Base-by-base conservation (phyloP, 1,140 invertebrate genomes). In the Eumaeus atala region DNA sequence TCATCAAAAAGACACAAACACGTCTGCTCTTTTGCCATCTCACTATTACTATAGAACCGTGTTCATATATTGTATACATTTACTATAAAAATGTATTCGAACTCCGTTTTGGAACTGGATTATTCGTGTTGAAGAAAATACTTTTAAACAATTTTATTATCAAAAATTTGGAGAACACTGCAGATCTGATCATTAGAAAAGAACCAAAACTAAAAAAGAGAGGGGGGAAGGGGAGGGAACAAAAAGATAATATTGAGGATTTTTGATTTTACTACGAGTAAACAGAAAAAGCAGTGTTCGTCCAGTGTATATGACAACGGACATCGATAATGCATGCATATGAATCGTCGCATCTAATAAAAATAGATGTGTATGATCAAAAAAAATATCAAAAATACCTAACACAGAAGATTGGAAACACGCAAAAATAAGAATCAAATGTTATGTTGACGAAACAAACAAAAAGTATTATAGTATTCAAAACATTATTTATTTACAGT, bases 121-220 rank as follows among this genome's bases (percentile, higher is more conserved):
- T n/a, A n/a, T n/a, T n/a, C n/a, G n/a, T n/a, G n/a, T n/a, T n/a
- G n/a, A n/a, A n/a, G n/a, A n/a, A n/a, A n/a, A n/a, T n/a, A n/a
- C n/a, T n/a, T n/a, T n/a, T n/a, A n/a, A n/a, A n/a, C n/a, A n/a
- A n/a, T n/a, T n/a, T n/a, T n/a, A n/a, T n/a, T n/a, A n/a, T n/a
- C n/a, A n/a, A n/a, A n/a, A n/a, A 42, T 42, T 6, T 42, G 38
- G 38, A 42, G 38, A n/a, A 42, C 12, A 42, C 38, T 42, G 38
- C 10, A 7, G 11, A 42, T 42, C 12, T 42, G 38, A 42, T 42
- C 38, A 42, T 42, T 11, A 42, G 38, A 42, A 7, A 42, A 9
- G n/a, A n/a, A 42, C 47, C 21, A 48, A 48, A 48, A 48, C 47
- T 21, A 48, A 48, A 18, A 48, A 48, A 17, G 9, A 48, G 18